A percentile compares a stretch with the other conserved stretches of the same genome.
Conservation (phyloP, 2,113 vertebrate genomes). For the Platichthys flesus region DNA sequence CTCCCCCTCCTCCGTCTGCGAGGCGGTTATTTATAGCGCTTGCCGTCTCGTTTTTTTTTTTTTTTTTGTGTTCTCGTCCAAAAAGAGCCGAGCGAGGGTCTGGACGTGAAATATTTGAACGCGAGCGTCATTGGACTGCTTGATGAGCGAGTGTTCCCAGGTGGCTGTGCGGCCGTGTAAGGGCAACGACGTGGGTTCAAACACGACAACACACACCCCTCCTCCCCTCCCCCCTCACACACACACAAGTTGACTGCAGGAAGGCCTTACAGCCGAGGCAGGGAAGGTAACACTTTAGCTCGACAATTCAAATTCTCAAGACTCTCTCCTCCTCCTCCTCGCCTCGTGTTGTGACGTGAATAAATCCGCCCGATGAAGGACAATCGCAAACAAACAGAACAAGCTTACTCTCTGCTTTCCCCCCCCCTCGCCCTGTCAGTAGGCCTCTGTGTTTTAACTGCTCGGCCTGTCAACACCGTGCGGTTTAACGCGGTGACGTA, state of each 20-base stretch:
- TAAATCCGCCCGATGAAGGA: not conserved
- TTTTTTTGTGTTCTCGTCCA: not conserved
- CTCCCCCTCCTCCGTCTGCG: conserved; percentile 16
- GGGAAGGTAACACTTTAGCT: not conserved
- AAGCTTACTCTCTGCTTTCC: not conserved
- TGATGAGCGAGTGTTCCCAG: conserved; percentile 36
- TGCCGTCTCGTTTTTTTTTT: conserved; percentile 19
- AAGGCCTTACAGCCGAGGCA: too few species aligned
- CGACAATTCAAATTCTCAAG: not conserved
- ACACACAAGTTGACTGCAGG: too few species aligned
- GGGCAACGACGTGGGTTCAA: conserved; percentile 4
- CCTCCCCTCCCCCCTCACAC: too few species aligned
- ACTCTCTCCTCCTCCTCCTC: not conserved
- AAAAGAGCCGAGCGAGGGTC: conserved; percentile 23
- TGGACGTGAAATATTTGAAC: conserved; percentile 40
- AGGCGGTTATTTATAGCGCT: conserved; percentile 63
- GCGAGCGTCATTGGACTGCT: conserved; percentile 39
- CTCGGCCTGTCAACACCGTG: conserved; percentile 24
- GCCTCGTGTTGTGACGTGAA: not conserved
- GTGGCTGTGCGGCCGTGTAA: conserved; percentile 12
- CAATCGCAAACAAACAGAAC: not conserved
- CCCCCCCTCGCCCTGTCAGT: not conserved
- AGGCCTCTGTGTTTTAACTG: conserved; percentile 37
- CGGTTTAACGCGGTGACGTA: conserved; percentile 22
- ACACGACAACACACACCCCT: not conserved